Conservation (phyloP, 2,888 invertebrate species). For the Pterostichus niger region DNA sequence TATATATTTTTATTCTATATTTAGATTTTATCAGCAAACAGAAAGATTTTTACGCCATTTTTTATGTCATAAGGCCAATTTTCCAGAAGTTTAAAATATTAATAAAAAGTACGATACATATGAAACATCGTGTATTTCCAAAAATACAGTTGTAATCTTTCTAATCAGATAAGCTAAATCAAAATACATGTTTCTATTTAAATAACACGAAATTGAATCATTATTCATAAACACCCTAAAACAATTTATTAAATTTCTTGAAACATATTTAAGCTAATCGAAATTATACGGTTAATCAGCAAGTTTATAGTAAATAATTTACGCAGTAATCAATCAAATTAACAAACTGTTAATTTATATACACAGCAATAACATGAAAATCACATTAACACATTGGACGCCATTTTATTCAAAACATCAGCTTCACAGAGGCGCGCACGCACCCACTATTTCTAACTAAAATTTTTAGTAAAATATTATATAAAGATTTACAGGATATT, state of each 20-base stretch:
- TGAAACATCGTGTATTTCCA: not conserved
- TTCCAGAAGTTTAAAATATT: constrained; percentile 4
- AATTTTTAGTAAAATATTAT: too few relatives aligned
- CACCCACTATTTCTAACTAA: too few relatives aligned
- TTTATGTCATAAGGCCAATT: constrained; percentile 8
- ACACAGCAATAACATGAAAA: constrained; percentile 35
- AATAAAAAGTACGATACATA: not conserved
- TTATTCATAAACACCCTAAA: not conserved
- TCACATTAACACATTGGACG: constrained; percentile 27
- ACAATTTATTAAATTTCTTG: constrained; percentile 5
- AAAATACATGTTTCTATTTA: not conserved
- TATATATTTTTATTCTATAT: constrained; percentile 49
- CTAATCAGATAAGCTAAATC: too few relatives aligned
- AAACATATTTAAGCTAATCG: constrained; percentile 13
- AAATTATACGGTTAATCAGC: constrained; percentile 21
- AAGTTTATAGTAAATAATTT: constrained; percentile 38
- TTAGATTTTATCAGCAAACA: constrained; percentile 11
- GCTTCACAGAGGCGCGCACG: not conserved
- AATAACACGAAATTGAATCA: not conserved
- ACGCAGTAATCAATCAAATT: constrained; percentile 38
- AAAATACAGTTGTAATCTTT: not conserved
- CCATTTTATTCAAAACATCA: constrained; percentile 9
- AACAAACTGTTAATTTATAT: constrained; percentile 44
- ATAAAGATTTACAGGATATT: too few relatives aligned
- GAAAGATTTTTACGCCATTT: constrained; percentile 7